Evolutionary conservation across 1,140 invertebrate species (phyloP).

Genomic region (Apis mellifera): Amel_HAv3.1 CM009944.2:6057501-6058000

Average conservation of each 20-base stretch:
- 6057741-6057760: conserved; percentile 15
- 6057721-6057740: neutral
- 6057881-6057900: too few species aligned
- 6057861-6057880: neutral
- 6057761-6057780: conserved; percentile 42
- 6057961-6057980: too few species aligned
- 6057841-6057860: conserved; percentile 17
- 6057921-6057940: too few species aligned
- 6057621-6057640: conserved; percentile 21
- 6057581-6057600: conserved; percentile 38
- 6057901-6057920: too few species aligned
- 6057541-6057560: conserved; percentile 13
- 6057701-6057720: neutral
- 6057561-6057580: conserved; percentile 39
- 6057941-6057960: too few species aligned
- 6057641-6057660: too few species aligned
- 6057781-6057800: conserved; percentile 19
- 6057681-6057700: neutral
- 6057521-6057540: conserved; percentile 41
- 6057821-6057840: conserved; percentile 27
- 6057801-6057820: conserved; percentile 12
- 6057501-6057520: conserved; percentile 18
- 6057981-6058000: too few species aligned
- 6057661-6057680: neutral
- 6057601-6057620: conserved; percentile 9